A percentile compares a stretch with the other conserved stretches of the same genome.
phyloP scores from a whole-genome alignment of 2,888 invertebrate genomes.

The Conchocele bisecta region DNA sequence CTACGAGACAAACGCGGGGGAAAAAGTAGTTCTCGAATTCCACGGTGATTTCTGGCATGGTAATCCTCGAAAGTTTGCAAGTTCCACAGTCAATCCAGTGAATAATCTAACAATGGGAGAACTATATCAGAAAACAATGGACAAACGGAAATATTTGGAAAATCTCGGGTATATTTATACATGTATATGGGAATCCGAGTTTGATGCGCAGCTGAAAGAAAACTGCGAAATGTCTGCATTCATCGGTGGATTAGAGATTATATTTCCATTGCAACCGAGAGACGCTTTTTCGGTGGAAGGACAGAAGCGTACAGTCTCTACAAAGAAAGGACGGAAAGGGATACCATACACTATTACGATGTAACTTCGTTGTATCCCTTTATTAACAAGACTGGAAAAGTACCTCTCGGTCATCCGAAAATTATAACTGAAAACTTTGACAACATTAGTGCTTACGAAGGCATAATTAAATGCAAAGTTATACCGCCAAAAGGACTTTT shows the following conservation, averaged over 20 bases:
- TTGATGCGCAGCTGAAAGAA: slow-evolving; percentile 40
- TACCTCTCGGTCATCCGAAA: slow-evolving; percentile 68
- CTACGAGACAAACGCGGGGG: neutral
- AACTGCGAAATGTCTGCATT: slow-evolving; percentile 44
- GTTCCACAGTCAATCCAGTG: neutral
- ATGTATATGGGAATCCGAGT: slow-evolving; percentile 68
- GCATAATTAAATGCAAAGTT: slow-evolving; percentile 68
- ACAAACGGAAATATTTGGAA: neutral
- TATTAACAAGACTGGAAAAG: slow-evolving; percentile 60
- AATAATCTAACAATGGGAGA: slow-evolving; percentile 6
- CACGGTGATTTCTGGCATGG: slow-evolving; percentile 35
- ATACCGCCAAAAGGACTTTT: slow-evolving; percentile 68
- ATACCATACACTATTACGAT: slow-evolving; percentile 62
- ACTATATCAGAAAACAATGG: neutral
- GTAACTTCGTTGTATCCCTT: slow-evolving; percentile 69
- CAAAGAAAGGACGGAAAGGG: slow-evolving; percentile 44
- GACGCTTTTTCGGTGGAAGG: slow-evolving; percentile 74
- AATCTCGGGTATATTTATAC: no score
- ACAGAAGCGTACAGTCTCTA: slow-evolving; percentile 65
- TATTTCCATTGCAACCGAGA: slow-evolving; percentile 58
- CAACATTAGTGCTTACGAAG: slow-evolving; percentile 62
- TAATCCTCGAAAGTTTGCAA: neutral
- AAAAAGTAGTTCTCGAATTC: slow-evolving; percentile 9
- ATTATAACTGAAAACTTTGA: slow-evolving; percentile 63
- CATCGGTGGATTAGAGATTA: slow-evolving; percentile 35